Conservation (phyloP, 2,888 invertebrate species). For the Anthophora plumipes region DNA sequence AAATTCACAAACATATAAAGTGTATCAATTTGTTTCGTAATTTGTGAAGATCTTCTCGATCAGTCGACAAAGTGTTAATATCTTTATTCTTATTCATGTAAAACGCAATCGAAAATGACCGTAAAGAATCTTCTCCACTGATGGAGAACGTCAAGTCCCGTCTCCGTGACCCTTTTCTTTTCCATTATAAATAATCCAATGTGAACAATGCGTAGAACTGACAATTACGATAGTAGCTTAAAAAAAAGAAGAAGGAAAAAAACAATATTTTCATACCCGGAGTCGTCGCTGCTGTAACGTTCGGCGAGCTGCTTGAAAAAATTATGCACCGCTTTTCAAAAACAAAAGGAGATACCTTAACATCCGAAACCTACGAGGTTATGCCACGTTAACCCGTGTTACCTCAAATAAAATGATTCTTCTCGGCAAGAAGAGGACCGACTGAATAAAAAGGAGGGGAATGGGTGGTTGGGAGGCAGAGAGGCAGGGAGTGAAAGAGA, state of each 20-base stretch:
- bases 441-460: too few species aligned
- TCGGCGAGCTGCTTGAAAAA: conserved; percentile 29
- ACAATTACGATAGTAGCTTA: conserved; percentile 23
- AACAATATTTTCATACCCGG: conserved; percentile 41
- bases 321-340: conserved; percentile 45
- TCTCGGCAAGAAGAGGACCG: conserved; percentile 10
- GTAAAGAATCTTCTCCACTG: not conserved
- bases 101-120: not conserved
- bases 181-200: conserved; percentile 31
- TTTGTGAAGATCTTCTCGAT: too few species aligned
- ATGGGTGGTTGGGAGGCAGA: too few species aligned
- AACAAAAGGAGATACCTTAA: conserved; percentile 49
- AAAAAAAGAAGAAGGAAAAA: too few species aligned
- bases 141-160: conserved; percentile 12
- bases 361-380: conserved; percentile 54
- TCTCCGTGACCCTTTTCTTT: conserved; percentile 8
- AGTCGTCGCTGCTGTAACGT: not conserved
- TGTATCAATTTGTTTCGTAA: too few species aligned
- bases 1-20: too few species aligned
- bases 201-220: conserved; percentile 33
- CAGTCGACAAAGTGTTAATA: too few species aligned
- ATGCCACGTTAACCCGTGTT: conserved; percentile 54
- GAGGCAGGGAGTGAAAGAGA: not conserved
- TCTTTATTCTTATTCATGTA: not conserved
- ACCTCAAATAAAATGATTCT: conserved; percentile 50